Base-by-base conservation (phyloP, 2,797 vertebrate species). In the Poeciliopsis presidionis region DNA sequence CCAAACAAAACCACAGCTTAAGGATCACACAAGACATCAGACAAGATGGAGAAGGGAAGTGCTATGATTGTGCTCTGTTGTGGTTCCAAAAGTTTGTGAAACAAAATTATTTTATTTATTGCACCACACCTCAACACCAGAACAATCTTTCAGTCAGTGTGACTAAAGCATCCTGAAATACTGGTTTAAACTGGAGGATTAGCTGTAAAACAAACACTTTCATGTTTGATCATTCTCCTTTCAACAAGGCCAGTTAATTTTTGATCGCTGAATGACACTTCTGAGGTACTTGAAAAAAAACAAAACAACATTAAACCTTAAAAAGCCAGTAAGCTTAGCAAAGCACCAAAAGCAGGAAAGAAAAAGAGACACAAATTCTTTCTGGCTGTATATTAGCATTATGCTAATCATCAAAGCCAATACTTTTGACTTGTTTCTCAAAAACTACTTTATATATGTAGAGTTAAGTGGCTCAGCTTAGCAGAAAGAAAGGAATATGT, bases 1-100 rank as follows among this genome's bases (percentile, higher is more conserved):
- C 82, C 82, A 91, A 81, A 90, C 83, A 81, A 90, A 89, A 88
- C 87, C 93, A 57, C 79, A 47, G 86, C 83, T 61, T 84, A 85
- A 47, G 72, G 75, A 83, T 86, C 78, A 86, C 77, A 81, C 84
- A 86, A 92, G 51, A 78, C 79, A 73, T 57, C 47, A 80, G 75
- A 71, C 71, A 53, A 79, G 72, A 72, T 76, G 43, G 14, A 36
- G 65, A 69, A 75, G 77, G 67, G 79, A 80, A 78, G 41, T 33
- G 47, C 61, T 70, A 36, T 83, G 76, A 77, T 76, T 75, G 83
- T 77, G 16, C 41, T 73, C 22, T 30, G 78, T 57, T 77, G 67
- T 72, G 82, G 72, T 83, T 39, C 43, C 76, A 63, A 72, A 85
- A 81, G 11, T 51, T 76, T 49, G 22, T 22, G 41, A 65, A 79